Evolutionary conservation across 2,888 invertebrate genomes (phyloP).

Genomic region (Eulithis prunata): DNA sequence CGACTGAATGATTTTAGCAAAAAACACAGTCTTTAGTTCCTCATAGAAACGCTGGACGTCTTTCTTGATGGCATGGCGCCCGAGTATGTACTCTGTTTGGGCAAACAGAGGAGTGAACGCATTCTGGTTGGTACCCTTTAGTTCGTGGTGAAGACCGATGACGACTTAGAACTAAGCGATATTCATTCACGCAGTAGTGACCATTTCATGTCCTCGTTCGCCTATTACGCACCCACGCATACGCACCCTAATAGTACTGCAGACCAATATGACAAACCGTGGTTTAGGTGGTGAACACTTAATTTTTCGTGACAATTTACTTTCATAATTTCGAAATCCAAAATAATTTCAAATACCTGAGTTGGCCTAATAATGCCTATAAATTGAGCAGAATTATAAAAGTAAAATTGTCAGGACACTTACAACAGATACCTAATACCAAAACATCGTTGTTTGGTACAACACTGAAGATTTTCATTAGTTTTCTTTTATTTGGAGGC

Average conservation of each 20-base stretch:
- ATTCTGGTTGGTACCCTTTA: conserved; percentile 3
- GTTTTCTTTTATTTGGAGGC: conserved; percentile 25
- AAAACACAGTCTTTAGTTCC: neutral
- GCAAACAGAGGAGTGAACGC: conserved; percentile 17
- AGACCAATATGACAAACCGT: conserved; percentile 23
- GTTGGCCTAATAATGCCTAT: neutral
- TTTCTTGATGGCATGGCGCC: neutral
- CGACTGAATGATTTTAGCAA: neutral
- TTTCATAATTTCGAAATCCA: conserved; percentile 22
- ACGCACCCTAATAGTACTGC: conserved; percentile 9
- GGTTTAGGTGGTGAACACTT: conserved; percentile 30
- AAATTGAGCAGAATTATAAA: conserved; percentile 21
- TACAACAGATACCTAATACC: conserved; percentile 47
- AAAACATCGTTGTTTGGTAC: conserved; percentile 29
- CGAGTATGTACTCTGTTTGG: conserved; percentile 11
- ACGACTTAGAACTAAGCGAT: neutral
- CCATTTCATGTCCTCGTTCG: neutral
- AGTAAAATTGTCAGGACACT: conserved; percentile 59
- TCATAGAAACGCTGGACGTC: neutral
- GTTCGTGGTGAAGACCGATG: neutral
- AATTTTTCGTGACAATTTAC: conserved; percentile 21
- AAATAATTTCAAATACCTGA: neutral
- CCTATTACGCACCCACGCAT: neutral
- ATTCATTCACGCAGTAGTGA: neutral
- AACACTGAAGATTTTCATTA: conserved; percentile 35